Percentiles rank a stretch among this genome's conserved stretches.
phyloP scores from a whole-genome alignment of 2,797 vertebrate genomes.

The Cirrhinus mrigala region DNA sequence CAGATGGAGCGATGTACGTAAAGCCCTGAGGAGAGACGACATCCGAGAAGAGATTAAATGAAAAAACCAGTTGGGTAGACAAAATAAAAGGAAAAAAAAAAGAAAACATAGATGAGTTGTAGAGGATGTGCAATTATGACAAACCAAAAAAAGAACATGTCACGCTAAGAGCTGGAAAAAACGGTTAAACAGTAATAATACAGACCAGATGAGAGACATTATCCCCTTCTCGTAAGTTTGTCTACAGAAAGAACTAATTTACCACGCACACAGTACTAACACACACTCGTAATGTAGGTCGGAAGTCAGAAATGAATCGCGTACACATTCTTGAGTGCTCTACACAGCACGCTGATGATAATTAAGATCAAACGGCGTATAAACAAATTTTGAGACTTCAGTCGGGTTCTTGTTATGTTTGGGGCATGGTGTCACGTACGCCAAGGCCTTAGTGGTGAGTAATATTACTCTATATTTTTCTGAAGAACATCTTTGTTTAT shows the following conservation, averaged over 20 bases:
- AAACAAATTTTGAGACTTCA: background rate
- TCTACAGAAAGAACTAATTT: slow-evolving; percentile 26
- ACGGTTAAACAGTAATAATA: slow-evolving; percentile 70
- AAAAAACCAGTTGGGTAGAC: slow-evolving; percentile 60
- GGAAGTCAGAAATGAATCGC: background rate
- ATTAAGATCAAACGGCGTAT: background rate
- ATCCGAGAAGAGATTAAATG: slow-evolving; percentile 42
- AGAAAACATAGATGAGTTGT: slow-evolving; percentile 60
- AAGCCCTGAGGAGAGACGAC: slow-evolving; percentile 83
- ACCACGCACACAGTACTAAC: background rate
- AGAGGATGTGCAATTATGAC: slow-evolving; percentile 71
- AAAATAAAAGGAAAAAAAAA: slow-evolving; percentile 67
- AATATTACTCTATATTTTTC: background rate
- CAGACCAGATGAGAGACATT: slow-evolving; percentile 73
- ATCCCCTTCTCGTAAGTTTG: slow-evolving; percentile 69
- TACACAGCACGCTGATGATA: background rate
- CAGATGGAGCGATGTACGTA: slow-evolving; percentile 96
- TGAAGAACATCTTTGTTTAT: background rate
- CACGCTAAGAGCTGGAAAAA: slow-evolving; percentile 74
- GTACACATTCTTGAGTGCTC: background rate
- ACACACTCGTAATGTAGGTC: background rate
- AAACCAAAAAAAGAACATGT: slow-evolving; percentile 66
- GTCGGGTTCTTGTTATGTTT: background rate
- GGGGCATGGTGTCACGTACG: background rate
- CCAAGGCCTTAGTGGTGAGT: background rate